Conservation (phyloP, 2,797 vertebrate genomes). For the Masticophis lateralis region DNA sequence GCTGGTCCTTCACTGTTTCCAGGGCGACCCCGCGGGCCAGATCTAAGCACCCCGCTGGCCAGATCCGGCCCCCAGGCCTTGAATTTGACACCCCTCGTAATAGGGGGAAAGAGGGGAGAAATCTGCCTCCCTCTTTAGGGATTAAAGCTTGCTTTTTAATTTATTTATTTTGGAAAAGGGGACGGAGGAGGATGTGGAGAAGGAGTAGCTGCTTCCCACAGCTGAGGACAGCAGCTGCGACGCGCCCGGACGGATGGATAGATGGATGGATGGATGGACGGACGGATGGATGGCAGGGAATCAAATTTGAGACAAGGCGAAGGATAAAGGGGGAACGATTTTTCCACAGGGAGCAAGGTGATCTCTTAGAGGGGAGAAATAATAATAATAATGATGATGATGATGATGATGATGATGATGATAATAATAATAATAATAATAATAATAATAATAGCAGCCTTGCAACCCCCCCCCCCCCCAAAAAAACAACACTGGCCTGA, state of each 20-base stretch:
- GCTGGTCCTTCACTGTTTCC: no score
- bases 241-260: slow-evolving; percentile 58
- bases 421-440: no score
- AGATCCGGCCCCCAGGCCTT: no score
- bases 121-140: slow-evolving; percentile 39
- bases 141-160: slow-evolving; percentile 64
- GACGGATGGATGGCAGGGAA: slow-evolving; percentile 70
- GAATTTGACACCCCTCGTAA: no score
- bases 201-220: slow-evolving; percentile 62
- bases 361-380: slow-evolving; percentile 51
- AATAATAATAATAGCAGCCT: slow-evolving; percentile 36
- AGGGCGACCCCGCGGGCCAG: no score
- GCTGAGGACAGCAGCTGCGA: slow-evolving; percentile 85
- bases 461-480: neutral
- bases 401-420: no score
- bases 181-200: slow-evolving; percentile 48
- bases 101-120: slow-evolving; percentile 33
- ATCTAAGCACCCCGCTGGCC: no score
- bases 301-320: slow-evolving; percentile 68
- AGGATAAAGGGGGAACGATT: slow-evolving; percentile 70
- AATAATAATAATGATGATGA: neutral
- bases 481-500: slow-evolving; percentile 58
- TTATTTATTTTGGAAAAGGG: slow-evolving; percentile 25
- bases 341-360: slow-evolving; percentile 69
- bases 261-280: slow-evolving; percentile 29